These are phyloP conservation scores for Zapus hudsonius DNA, from an alignment of 2,113 vertebrate species.

Conservation along the genomic window DNA sequence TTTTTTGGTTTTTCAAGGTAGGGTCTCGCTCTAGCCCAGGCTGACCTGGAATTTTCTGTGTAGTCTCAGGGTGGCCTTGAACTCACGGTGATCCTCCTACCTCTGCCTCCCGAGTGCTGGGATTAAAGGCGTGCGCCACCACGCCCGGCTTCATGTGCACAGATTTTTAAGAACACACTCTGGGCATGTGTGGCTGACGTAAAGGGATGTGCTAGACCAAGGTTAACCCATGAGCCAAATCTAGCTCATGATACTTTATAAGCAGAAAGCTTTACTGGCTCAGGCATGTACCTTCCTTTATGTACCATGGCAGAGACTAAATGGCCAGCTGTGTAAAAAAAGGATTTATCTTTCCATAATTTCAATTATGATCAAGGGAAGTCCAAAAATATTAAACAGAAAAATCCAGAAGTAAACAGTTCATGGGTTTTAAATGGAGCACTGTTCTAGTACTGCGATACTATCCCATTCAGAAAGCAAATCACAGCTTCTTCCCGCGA, in stretches of 20 bases:
- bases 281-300: not conserved
- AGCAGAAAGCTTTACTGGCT: conserved; percentile 23
- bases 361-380: not conserved
- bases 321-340: not conserved
- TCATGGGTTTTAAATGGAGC: not conserved
- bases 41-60: too few relatives aligned
- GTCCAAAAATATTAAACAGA: not conserved
- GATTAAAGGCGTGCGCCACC: too few relatives aligned
- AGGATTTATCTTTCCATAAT: not conserved
- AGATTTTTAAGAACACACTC: not conserved
- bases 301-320: not conserved
- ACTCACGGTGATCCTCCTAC: too few relatives aligned
- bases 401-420: conserved; percentile 3
- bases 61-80: too few relatives aligned
- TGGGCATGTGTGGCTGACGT: not conserved
- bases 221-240: not conserved
- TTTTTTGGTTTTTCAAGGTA: too few relatives aligned
- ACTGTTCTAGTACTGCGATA: not conserved
- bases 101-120: too few relatives aligned
- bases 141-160: too few relatives aligned
- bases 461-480: not conserved
- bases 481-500: not conserved
- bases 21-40: too few relatives aligned
- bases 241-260: not conserved
- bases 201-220: not conserved